Percentiles rank a stretch among this genome's conserved stretches.
Evolutionary conservation across 2,113 vertebrate genomes (phyloP).

Genomic region (Oryzias curvinotus): DNA sequence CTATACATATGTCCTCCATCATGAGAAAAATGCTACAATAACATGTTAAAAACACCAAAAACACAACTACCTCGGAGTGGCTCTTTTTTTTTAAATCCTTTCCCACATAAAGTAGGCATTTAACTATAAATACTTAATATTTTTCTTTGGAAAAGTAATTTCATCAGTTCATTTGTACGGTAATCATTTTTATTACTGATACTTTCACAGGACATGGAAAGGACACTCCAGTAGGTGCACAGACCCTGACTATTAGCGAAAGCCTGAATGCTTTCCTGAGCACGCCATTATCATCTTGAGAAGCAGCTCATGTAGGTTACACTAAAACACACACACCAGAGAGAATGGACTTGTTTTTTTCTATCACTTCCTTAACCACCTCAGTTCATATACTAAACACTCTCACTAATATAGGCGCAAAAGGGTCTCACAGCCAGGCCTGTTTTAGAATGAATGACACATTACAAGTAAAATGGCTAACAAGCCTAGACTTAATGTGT

Average conservation of each 20-base stretch:
- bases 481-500: slow-evolving; percentile 32
- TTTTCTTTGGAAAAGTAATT: not conserved
- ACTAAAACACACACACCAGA: slow-evolving; percentile 33
- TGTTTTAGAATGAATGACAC: slow-evolving; percentile 51
- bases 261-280: slow-evolving; percentile 32
- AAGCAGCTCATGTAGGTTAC: slow-evolving; percentile 30
- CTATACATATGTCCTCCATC: too few relatives aligned
- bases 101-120: too few relatives aligned
- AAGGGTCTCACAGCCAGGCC: slow-evolving; percentile 11
- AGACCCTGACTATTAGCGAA: slow-evolving; percentile 1
- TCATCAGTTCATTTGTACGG: slow-evolving; percentile 10
- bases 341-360: slow-evolving; percentile 21
- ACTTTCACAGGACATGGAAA: slow-evolving; percentile 31
- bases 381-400: slow-evolving; percentile 5
- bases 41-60: too few relatives aligned
- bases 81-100: not conserved
- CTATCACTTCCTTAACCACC: not conserved
- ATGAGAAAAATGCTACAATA: too few relatives aligned
- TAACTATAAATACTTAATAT: too few relatives aligned
- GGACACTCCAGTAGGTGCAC: slow-evolving; percentile 19
- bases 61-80: too few relatives aligned
- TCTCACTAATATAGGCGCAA: slow-evolving; percentile 15
- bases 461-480: slow-evolving; percentile 43
- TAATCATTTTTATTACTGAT: slow-evolving; percentile 42
- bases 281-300: slow-evolving; percentile 36